A percentile compares a stretch with the other conserved stretches of the same genome.
Evolutionary conservation across 2,888 invertebrate genomes (phyloP).

Genomic region (Conus canariensis): DNA sequence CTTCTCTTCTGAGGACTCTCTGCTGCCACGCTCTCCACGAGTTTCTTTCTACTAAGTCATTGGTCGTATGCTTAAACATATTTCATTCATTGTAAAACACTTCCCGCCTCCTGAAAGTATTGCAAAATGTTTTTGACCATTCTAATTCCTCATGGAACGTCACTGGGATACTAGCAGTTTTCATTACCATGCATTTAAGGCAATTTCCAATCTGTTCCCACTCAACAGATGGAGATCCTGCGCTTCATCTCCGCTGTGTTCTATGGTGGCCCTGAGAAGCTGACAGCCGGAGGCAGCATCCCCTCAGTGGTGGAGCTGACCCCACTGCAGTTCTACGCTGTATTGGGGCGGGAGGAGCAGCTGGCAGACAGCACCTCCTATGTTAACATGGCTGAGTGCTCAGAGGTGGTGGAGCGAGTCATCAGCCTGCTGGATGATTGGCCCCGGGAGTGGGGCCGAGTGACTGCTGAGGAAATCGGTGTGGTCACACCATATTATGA

Average conservation of each 20-base stretch:
- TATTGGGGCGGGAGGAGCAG: conserved; percentile 68
- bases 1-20: too few species aligned
- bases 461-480: conserved; percentile 65
- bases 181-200: too few species aligned
- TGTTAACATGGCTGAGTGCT: conserved; percentile 74
- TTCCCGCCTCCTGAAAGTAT: too few species aligned
- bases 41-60: too few species aligned
- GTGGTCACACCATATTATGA: conserved; percentile 74
- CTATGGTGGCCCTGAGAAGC: conserved; percentile 72
- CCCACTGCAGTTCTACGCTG: conserved; percentile 72
- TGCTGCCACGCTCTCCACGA: too few species aligned
- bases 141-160: neutral
- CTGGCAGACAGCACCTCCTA: conserved; percentile 70
- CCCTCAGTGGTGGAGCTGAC: conserved; percentile 65
- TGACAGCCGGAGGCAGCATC: conserved; percentile 66
- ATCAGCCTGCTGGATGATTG: conserved; percentile 67
- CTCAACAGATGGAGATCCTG: conserved; percentile 69
- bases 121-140: too few species aligned
- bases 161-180: too few species aligned
- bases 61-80: too few species aligned
- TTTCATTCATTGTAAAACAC: too few species aligned
- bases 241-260: conserved; percentile 74
- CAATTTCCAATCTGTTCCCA: neutral
- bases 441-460: conserved; percentile 74
- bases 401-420: conserved; percentile 73